Conservation (phyloP, 2,113 vertebrate species). For the Phyllostomus hastatus region DNA sequence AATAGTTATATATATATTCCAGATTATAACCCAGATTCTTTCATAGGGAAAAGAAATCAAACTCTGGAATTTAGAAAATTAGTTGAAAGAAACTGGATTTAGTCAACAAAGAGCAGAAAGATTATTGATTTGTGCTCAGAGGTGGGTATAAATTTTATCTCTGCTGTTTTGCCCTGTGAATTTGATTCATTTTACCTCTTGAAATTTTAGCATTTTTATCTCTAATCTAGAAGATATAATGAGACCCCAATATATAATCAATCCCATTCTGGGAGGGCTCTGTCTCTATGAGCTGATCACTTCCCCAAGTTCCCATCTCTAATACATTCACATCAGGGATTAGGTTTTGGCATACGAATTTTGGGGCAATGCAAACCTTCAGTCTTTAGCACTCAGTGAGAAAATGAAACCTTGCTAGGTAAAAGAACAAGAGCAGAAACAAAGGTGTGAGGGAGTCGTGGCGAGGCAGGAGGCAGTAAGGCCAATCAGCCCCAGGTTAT, state of each 20-base stretch:
- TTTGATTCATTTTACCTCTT: not conserved
- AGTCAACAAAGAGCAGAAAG: not conserved
- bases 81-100: conserved; percentile 13
- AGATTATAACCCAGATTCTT: conserved; percentile 14
- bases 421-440: not conserved
- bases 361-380: not conserved
- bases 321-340: not conserved
- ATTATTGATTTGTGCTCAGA: not conserved
- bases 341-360: not conserved
- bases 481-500: not conserved
- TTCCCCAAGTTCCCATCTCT: not conserved
- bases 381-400: not conserved
- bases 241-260: not conserved
- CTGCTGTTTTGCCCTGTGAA: not conserved
- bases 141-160: not conserved
- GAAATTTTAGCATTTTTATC: not conserved
- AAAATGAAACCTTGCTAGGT: not conserved
- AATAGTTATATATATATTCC: not conserved
- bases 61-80: not conserved
- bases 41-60: not conserved
- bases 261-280: not conserved
- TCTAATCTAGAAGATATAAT: not conserved
- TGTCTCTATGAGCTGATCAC: not conserved
- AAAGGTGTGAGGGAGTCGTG: not conserved
- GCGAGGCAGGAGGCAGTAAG: not conserved